Conservation (phyloP, 2,113 vertebrate species). For the Pongo abelii region DNA sequence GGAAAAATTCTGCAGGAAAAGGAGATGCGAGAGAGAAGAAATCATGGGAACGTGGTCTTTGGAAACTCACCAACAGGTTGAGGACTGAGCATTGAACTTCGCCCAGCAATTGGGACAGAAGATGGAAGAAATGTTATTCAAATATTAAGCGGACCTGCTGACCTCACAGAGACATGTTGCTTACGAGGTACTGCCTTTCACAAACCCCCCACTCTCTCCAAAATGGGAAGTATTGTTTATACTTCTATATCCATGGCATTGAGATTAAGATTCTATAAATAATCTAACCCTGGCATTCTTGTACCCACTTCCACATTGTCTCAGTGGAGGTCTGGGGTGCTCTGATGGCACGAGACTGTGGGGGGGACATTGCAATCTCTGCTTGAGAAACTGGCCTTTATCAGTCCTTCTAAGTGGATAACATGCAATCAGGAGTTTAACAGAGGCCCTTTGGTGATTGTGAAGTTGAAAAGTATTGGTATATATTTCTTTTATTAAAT, state of each 20-base stretch:
- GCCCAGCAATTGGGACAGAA: neutral
- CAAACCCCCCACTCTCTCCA: neutral
- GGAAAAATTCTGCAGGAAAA: neutral
- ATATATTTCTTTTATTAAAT: neutral
- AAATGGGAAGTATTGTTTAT: neutral
- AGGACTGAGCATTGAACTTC: neutral
- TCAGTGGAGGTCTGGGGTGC: neutral
- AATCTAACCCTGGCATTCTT: neutral
- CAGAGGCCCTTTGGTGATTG: neutral
- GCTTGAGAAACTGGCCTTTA: neutral
- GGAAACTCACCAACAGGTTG: neutral
- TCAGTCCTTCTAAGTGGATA: neutral
- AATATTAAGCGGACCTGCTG: neutral
- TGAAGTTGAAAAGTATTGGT: neutral
- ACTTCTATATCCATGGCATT: neutral
- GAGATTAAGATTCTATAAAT: neutral
- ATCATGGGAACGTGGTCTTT: neutral
- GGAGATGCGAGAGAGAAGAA: neutral
- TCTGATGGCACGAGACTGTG: neutral
- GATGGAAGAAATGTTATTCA: neutral
- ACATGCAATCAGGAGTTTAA: neutral
- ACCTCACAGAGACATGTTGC: neutral
- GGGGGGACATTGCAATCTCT: neutral
- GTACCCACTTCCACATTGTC: neutral
- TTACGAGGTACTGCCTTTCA: neutral